Evolutionary conservation across 2,797 vertebrate genomes (phyloP), one percentile per base, ranked within the genome.

Genomic region (Pyrocephalus nanus): DNA sequence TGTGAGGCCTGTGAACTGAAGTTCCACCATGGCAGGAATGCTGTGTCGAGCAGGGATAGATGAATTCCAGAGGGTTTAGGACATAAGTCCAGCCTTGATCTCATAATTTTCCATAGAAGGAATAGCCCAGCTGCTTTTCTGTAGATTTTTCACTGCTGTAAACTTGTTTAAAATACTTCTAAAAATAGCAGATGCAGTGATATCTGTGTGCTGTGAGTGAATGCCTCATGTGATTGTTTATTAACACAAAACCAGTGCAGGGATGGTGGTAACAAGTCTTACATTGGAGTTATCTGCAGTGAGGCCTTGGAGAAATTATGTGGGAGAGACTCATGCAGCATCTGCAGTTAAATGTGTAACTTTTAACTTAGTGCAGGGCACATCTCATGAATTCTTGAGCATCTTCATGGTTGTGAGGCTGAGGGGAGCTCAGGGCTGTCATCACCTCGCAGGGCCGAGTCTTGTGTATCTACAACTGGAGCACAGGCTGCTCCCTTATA

Each of bases 231-330:
- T 34, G 40, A 42, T 45, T 69, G n/a, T 53, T 79, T 57, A 15
- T 85, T 67, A 34, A 29, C 13, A 32, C 0, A 15, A 12, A 79
- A 64, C 22, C 26, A 34, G 29, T 4, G 17, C 45, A 32, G 47
- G 3, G 20, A 29, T 8, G 18, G 22, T 29, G 29, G 17, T 42
- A 30, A 34, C 53, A 9, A 26, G 48, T 14, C 30, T 14, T 2
- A 3, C 2, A 4, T 15, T 65, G 61, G 21, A 55, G 20, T 27
- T 36, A 15, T 53, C 70, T 65, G 65, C 67, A 32, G 38, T 5
- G 19, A 47, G 45, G 71, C 3, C 0, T 30, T 32, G 10, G 29
- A 0, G 4, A 4, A 57, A 25, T 22, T 40, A 14, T 0, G 3
- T 54, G n/a, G n/a, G 72, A 74, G 67, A 62, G 32, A 29, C 23